Conservation (phyloP, 2,888 invertebrate species). For the Habroteleia sp. region DNA sequence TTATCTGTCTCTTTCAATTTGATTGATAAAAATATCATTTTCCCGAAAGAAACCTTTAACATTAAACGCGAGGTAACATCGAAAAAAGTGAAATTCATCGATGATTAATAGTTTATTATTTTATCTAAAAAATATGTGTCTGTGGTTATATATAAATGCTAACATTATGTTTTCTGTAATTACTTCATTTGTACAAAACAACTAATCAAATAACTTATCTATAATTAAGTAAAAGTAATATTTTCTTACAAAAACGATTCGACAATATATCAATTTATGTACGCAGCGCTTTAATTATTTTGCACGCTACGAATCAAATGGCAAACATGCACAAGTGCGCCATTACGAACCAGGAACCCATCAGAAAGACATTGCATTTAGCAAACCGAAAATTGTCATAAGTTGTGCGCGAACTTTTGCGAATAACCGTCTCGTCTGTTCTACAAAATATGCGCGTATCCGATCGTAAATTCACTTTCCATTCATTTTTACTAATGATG, state of each 20-base stretch:
- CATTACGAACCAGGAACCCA: constrained; percentile 26
- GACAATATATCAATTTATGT: constrained; percentile 33
- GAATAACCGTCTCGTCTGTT: background rate
- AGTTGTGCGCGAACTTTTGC: constrained; percentile 10
- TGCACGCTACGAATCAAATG: constrained; percentile 9
- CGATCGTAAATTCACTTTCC: constrained; percentile 28
- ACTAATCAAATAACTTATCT: constrained; percentile 26
- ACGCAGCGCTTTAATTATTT: constrained; percentile 41
- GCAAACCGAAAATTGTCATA: background rate
- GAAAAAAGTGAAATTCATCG: constrained; percentile 22
- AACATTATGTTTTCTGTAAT: constrained; percentile 38
- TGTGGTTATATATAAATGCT: constrained; percentile 25
- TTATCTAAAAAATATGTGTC: constrained; percentile 27
- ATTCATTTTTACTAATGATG: constrained; percentile 20
- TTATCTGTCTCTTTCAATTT: no score
- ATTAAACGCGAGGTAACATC: constrained; percentile 6
- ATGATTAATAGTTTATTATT: constrained; percentile 45
- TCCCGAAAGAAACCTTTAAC: no score
- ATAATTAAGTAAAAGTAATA: constrained; percentile 52
- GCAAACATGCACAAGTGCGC: constrained; percentile 10
- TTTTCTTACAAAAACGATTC: constrained; percentile 27
- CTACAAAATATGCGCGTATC: constrained; percentile 6
- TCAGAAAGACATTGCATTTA: background rate
- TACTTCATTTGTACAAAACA: constrained; percentile 32
- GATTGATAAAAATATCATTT: no score